phyloP scores from a whole-genome alignment of 1,140 invertebrate genomes.

The Drosophila paulistorum region DNA sequence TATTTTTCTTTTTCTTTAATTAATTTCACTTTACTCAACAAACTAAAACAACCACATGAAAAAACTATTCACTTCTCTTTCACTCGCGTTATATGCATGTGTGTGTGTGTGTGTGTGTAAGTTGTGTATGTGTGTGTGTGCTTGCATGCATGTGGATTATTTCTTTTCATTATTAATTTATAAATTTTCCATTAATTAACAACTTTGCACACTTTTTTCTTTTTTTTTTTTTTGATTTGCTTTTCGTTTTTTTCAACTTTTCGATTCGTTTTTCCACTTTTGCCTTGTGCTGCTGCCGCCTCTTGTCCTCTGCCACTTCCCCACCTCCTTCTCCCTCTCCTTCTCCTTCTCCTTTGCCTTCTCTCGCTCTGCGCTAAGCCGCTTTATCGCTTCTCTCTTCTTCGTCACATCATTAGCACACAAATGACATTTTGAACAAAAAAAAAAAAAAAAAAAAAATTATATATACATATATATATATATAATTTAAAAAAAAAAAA shows the following conservation, averaged over 20 bases:
- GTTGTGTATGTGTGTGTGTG: neutral
- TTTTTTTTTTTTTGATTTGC: slow-evolving; percentile 39
- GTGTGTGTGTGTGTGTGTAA: slow-evolving; percentile 3
- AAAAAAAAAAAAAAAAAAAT: slow-evolving; percentile 7
- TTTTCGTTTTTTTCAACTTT: slow-evolving; percentile 15
- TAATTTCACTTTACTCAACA: neutral
- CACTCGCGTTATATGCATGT: neutral
- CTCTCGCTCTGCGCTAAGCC: slow-evolving; percentile 6
- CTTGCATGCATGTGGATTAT: slow-evolving; percentile 20
- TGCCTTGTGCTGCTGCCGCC: no score
- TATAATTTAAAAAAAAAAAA: neutral
- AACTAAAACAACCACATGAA: neutral
- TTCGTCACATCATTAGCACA: slow-evolving; percentile 13
- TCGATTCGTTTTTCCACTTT: slow-evolving; percentile 4
- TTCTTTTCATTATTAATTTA: neutral
- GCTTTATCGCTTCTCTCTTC: slow-evolving; percentile 15
- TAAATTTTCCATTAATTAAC: slow-evolving; percentile 74
- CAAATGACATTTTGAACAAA: neutral
- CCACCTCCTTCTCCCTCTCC: slow-evolving; percentile 10
- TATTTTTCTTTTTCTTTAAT: neutral
- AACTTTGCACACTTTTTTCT: slow-evolving; percentile 65
- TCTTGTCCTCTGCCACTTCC: neutral
- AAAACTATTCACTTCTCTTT: slow-evolving; percentile 6
- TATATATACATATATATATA: neutral
- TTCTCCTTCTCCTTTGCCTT: neutral